These are phyloP conservation scores for Lasioglossum morio DNA, from an alignment of 2,888 invertebrate genomes.

Conservation along the genomic window DNA sequence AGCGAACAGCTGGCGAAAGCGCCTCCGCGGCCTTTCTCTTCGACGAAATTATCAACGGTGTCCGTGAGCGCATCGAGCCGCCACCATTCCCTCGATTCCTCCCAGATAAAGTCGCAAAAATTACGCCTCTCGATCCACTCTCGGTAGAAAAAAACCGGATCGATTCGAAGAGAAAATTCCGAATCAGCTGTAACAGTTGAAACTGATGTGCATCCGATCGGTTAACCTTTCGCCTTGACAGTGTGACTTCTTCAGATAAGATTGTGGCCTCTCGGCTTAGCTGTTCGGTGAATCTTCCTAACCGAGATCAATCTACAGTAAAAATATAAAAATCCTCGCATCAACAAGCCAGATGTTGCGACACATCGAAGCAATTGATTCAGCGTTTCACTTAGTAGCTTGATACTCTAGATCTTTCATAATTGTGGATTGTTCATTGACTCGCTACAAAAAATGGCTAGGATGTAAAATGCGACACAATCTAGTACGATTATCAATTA, in stretches of 20 bases:
- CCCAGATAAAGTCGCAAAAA: neutral
- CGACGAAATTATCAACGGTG: constrained; percentile 59
- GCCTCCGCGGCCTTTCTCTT: constrained; percentile 68
- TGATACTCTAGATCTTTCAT: neutral
- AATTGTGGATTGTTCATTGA: neutral
- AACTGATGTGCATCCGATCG: neutral
- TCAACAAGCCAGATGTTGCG: neutral
- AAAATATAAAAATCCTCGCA: neutral
- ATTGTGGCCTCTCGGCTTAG: constrained; percentile 22
- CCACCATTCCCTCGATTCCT: constrained; percentile 36
- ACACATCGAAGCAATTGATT: neutral
- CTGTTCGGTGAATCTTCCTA: neutral
- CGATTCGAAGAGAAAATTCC: neutral
- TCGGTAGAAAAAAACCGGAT: neutral
- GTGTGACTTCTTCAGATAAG: constrained; percentile 54
- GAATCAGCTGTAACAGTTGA: neutral
- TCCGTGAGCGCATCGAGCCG: constrained; percentile 11
- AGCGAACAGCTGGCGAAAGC: constrained; percentile 63
- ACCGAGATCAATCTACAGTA: too few species aligned
- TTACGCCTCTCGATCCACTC: neutral
- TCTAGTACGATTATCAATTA: too few species aligned
- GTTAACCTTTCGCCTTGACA: constrained; percentile 25
- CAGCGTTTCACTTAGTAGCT: neutral
- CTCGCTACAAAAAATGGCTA: too few species aligned
- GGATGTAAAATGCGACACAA: too few species aligned